These are phyloP conservation scores for Smutsia temminckii DNA, from an alignment of 2,797 vertebrate species.

Conservation along the genomic window DNA sequence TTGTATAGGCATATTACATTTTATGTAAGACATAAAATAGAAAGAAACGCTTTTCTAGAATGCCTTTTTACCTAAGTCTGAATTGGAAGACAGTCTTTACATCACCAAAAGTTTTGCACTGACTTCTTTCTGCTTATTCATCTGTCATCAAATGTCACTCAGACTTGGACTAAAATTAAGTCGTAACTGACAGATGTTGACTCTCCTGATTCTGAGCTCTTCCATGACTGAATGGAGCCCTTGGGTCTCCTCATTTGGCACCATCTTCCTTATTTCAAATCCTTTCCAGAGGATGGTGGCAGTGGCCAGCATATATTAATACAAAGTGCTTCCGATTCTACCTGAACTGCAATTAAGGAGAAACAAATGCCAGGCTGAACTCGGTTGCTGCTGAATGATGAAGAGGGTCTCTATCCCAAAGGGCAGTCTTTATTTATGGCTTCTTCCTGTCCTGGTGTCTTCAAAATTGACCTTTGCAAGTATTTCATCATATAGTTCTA, in stretches of 20 bases:
- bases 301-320: neutral
- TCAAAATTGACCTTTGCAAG: neutral
- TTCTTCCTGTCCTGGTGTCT: neutral
- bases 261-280: neutral
- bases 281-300: neutral
- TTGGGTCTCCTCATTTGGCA: neutral
- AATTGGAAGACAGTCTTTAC: neutral
- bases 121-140: neutral
- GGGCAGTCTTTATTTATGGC: neutral
- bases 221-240: neutral
- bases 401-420: neutral
- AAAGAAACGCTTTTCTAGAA: conserved; percentile 26
- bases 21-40: neutral
- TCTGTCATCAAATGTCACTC: neutral
- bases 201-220: neutral
- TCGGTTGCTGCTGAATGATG: neutral
- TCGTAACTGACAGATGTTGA: neutral
- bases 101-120: neutral
- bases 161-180: conserved; percentile 1
- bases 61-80: neutral
- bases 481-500: neutral
- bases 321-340: neutral
- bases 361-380: conserved; percentile 5
- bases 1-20: neutral
- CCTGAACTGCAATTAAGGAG: neutral